Base-by-base conservation (phyloP, 1,140 invertebrate genomes). In the Arion vulgaris region DNA sequence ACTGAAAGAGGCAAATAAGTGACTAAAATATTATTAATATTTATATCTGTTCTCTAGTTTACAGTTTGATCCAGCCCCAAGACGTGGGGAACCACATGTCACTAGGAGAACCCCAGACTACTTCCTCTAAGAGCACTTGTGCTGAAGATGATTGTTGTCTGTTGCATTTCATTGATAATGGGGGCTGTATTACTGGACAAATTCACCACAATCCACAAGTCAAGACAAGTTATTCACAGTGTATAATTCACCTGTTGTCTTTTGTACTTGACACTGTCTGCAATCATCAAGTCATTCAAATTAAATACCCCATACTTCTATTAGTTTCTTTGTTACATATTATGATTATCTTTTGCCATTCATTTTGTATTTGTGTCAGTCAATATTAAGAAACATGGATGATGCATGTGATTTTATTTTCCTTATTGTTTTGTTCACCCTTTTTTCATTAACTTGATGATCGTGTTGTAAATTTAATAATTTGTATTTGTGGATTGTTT, bases 101-200 rank as follows among this genome's bases (percentile, higher is more conserved):
- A 99, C 99, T 87, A 95, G 98, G 93, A 95, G 98, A 94, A 99
- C 99, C 92, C 99, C 99, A 86, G 98, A 99, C 94, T 99, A 99
- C 94, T 99, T 99, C 96, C 96, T 99, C 93, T 99, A 98, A 93
- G 82, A 34, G 45, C 32, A 73, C 0, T 26, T 72, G 36, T 71
- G 17, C n/a, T 28, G 41, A 57, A 49, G 49, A 26, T 45, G 1
- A 74, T 34, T 32, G 28, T 66, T 66, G 62, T 66, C 62, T 66
- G 62, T 66, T 66, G 28, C 62, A 66, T 28, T 66, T 66, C 62
- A 32, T 2, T 66, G 9, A 57, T 57, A 32, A 66, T 66, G 62
- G 28, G 62, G 62, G 62, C 11, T 28, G 62, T 28, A 28, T 32
- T 66, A 32, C 62, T 66, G n/a, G 62, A 34, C 62, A 66, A 28